Evolutionary conservation across 2,888 invertebrate genomes (phyloP), one percentile per base, ranked within the genome.

Genomic region (Cactoblastis cactorum): DNA sequence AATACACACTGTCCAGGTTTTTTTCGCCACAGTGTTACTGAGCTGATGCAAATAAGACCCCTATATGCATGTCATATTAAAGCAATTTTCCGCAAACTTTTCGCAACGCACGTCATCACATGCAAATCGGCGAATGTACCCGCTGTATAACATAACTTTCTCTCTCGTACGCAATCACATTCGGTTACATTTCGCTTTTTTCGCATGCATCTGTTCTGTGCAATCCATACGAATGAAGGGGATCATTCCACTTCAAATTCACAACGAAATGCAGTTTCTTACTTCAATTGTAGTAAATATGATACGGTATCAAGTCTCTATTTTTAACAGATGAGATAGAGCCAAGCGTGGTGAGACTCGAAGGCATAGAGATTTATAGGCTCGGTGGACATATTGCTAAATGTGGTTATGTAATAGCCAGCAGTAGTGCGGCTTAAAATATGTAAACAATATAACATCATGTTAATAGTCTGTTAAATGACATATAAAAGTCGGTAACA

Each of bases 121-220:
- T 69, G 72, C 70, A 66, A 76, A 77, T 73, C 73, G 57, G 62
- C 64, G 67, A 75, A 72, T 70, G 71, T 69, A 63, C 69, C 58
- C 59, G 61, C 67, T 63, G 65, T 71, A 72, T 69, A 65, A 61
- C 69, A 62, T 61, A 67, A 80, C 82, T 83, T 83, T 83, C 82
- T 78, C 78, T 69, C 61, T 63, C 65, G 61, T 62, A 74, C 77
- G 80, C 74, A 77, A 78, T 70, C 71, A 59, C 68, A 72, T 70
- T 74, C 68, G 70, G 65, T 71, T 72, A 67, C 76, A 78, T 77
- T 79, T 79, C 75, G 79, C 74, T 71, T 78, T 75, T 77, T 79
- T 75, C 52, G 72, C 77, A 69, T 63, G 71, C 63, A 57, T 52
- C 47, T 57, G 52, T 51, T 49, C 59, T 54, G 53, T 53, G 51